Percentiles rank a stretch among this genome's conserved stretches.
Conservation (phyloP, 1,140 invertebrate genomes). For the Plectrocnemia conspersa region DNA sequence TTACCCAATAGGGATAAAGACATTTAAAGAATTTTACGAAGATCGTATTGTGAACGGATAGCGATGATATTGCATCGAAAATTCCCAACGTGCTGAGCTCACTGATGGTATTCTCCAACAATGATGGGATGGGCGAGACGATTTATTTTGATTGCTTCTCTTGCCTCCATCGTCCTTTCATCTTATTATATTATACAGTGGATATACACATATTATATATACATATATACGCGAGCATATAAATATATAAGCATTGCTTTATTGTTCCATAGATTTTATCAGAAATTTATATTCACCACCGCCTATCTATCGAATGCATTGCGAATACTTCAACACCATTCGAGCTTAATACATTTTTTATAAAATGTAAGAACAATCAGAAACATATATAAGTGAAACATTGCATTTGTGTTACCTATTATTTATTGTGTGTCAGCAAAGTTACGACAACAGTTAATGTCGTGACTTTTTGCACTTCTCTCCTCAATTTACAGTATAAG, state of each 20-base stretch:
- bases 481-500: too few relatives aligned
- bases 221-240: too few relatives aligned
- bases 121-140: background rate
- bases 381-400: background rate
- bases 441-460: too few relatives aligned
- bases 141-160: slow-evolving; percentile 10
- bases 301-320: too few relatives aligned
- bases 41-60: slow-evolving; percentile 8
- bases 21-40: background rate
- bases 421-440: too few relatives aligned
- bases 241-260: too few relatives aligned
- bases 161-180: background rate
- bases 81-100: slow-evolving; percentile 4
- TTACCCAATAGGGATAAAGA: background rate
- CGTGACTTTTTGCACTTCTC: background rate
- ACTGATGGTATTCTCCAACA: slow-evolving; percentile 5
- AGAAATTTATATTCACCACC: too few relatives aligned
- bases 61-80: slow-evolving; percentile 9
- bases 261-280: too few relatives aligned
- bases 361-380: background rate
- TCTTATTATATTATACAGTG: too few relatives aligned
- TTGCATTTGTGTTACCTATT: too few relatives aligned
- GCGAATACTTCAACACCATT: too few relatives aligned
- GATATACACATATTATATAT: too few relatives aligned
- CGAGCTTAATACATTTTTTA: background rate